phyloP scores from a whole-genome alignment of 2,888 invertebrate genomes.

The Nemotelus pantherinus region DNA sequence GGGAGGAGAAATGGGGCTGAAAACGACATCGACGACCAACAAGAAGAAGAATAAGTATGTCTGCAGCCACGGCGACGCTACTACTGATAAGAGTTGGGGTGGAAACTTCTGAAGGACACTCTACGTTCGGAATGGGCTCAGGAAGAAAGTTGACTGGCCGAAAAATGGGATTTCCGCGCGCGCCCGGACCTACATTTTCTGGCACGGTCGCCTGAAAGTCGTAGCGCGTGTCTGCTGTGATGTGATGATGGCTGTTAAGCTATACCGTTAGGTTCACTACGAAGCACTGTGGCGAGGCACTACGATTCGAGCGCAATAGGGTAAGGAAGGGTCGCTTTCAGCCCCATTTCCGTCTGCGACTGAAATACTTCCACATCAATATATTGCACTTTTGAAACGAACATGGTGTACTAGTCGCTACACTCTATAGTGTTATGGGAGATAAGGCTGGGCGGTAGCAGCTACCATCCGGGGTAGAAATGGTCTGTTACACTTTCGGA shows the following conservation, averaged over 20 bases:
- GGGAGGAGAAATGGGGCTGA: background rate
- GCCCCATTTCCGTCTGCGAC: conserved; percentile 24
- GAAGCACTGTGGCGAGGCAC: too few relatives aligned
- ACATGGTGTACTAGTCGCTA: background rate
- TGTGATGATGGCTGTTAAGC: background rate
- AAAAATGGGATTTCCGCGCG: conserved; percentile 23
- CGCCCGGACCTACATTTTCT: conserved; percentile 3
- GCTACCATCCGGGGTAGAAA: background rate
- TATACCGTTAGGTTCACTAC: too few relatives aligned
- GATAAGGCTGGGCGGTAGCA: background rate
- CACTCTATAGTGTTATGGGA: background rate
- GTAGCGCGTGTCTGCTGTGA: conserved; percentile 22
- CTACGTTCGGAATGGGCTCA: background rate
- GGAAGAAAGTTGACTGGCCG: conserved; percentile 32
- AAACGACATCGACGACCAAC: conserved; percentile 1
- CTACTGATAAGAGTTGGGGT: conserved; percentile 21
- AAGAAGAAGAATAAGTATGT: conserved; percentile 10
- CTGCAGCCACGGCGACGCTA: conserved; percentile 32
- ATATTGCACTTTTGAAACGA: conserved; percentile 25
- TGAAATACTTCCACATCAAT: conserved; percentile 22
- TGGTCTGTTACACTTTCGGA: background rate
- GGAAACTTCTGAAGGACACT: conserved; percentile 23
- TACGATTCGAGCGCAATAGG: background rate
- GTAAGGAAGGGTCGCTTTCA: background rate
- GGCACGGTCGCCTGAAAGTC: conserved; percentile 19